Evolutionary conservation across 1,140 invertebrate species (phyloP).

Genomic region (Augochlora pura): DNA sequence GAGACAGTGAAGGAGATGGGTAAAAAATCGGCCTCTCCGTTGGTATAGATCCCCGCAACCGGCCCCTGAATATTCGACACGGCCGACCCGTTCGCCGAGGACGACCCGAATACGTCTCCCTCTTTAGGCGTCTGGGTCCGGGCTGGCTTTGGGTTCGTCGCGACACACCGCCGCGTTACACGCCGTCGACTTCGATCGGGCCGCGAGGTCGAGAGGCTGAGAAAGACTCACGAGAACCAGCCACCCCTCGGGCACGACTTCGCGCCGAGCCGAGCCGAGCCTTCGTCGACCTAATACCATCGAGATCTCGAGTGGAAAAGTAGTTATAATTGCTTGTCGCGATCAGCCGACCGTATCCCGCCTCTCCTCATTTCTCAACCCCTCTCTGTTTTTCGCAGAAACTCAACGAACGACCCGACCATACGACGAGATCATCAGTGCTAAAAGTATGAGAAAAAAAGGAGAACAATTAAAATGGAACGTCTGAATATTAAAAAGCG

Average conservation of each 20-base stretch:
- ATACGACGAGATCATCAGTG: no score
- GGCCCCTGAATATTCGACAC: constrained; percentile 1
- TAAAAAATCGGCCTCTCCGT: background rate
- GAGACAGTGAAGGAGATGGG: background rate
- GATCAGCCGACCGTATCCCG: background rate
- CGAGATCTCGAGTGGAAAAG: background rate
- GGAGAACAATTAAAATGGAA: no score
- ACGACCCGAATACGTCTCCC: constrained; percentile 44
- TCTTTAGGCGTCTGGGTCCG: no score
- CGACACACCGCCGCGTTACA: background rate
- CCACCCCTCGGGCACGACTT: constrained; percentile 21
- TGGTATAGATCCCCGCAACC: constrained; percentile 17
- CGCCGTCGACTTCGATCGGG: constrained; percentile 42
- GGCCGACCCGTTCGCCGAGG: no score
- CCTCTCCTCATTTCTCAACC: no score
- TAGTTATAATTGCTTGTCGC: constrained; percentile 1
- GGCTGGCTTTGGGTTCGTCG: no score
- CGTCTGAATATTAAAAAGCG: no score
- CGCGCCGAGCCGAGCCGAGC: background rate
- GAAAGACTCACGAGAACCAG: constrained; percentile 13
- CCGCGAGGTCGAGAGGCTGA: constrained; percentile 51
- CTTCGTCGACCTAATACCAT: background rate
- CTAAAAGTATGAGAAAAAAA: no score
- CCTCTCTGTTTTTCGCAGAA: no score
- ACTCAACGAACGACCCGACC: no score